Percentiles rank a stretch among this genome's conserved stretches.
Evolutionary conservation across 2,797 vertebrate genomes (phyloP).

Genomic region (Aplochiton taeniatus): DNA sequence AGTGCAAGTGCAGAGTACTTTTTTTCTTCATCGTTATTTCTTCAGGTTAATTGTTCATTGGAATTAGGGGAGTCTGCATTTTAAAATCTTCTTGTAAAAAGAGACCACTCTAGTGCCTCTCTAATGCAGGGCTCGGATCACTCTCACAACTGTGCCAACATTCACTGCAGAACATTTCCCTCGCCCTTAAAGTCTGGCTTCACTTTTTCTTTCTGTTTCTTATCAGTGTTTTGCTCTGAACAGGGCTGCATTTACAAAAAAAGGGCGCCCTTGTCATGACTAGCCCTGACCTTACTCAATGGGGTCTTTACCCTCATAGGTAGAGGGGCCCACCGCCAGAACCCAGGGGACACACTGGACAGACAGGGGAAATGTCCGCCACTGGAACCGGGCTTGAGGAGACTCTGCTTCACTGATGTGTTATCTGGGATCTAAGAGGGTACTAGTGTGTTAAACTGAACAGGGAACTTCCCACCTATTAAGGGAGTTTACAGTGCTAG

Average conservation of each 20-base stretch:
- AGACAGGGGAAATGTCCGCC: slow-evolving; percentile 2
- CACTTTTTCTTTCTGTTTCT: slow-evolving; percentile 58
- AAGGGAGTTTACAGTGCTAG: background rate
- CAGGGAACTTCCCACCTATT: slow-evolving; percentile 6
- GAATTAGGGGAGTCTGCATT: no score
- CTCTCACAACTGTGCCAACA: no score
- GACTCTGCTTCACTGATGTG: slow-evolving; percentile 17
- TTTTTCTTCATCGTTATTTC: no score
- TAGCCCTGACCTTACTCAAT: slow-evolving; percentile 51
- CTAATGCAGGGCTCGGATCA: no score
- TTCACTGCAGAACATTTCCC: no score
- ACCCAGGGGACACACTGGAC: slow-evolving; percentile 33
- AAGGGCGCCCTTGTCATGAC: slow-evolving; percentile 41
- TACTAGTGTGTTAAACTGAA: background rate
- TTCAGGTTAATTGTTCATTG: no score
- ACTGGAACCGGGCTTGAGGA: background rate
- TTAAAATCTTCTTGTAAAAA: no score
- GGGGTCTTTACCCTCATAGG: slow-evolving; percentile 36
- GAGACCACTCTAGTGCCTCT: no score
- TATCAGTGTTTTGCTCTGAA: slow-evolving; percentile 51
- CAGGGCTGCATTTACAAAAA: slow-evolving; percentile 20
- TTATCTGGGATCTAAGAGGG: slow-evolving; percentile 31
- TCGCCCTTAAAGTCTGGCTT: no score
- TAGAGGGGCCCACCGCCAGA: slow-evolving; percentile 37
- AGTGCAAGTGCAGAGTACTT: no score